phyloP scores from a whole-genome alignment of 2,888 invertebrate species.

The Stratiomys singularior region DNA sequence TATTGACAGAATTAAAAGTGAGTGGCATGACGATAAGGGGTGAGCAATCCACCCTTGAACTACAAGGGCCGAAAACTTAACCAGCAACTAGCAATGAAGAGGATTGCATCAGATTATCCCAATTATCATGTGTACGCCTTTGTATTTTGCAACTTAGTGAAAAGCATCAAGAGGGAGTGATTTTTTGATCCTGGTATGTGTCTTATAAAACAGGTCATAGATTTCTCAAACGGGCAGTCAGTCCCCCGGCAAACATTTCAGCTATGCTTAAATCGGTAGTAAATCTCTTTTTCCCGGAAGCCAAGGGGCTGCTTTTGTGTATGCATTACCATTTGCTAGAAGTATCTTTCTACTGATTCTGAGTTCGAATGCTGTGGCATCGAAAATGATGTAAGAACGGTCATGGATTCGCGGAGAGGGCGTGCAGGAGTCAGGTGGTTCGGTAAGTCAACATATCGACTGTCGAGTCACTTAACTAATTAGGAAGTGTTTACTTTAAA shows the following conservation, averaged over 20 bases:
- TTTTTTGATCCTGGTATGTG: slow-evolving; percentile 9
- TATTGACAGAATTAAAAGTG: slow-evolving; percentile 41
- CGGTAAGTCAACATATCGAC: not conserved
- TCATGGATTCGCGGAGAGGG: not conserved
- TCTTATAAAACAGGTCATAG: slow-evolving; percentile 34
- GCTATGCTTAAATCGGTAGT: not conserved
- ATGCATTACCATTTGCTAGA: not conserved
- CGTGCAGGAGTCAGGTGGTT: not conserved
- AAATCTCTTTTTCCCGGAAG: not conserved
- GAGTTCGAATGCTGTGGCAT: not conserved
- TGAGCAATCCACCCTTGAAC: not conserved
- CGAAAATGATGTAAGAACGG: not conserved
- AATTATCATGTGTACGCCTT: slow-evolving; percentile 50
- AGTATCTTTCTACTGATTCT: not conserved
- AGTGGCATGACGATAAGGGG: not conserved
- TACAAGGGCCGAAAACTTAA: slow-evolving; percentile 35
- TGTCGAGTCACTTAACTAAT: not conserved
- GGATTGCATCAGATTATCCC: slow-evolving; percentile 52
- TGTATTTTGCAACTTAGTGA: slow-evolving; percentile 46
- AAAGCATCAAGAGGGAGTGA: slow-evolving; percentile 26
- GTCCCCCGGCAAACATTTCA: not conserved
- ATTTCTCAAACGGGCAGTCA: not conserved
- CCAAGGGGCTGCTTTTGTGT: not conserved
- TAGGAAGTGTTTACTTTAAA: slow-evolving; percentile 12
- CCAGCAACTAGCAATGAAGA: slow-evolving; percentile 46